Conservation (phyloP, 1,140 invertebrate genomes). For the Pomacea maculata region DNA sequence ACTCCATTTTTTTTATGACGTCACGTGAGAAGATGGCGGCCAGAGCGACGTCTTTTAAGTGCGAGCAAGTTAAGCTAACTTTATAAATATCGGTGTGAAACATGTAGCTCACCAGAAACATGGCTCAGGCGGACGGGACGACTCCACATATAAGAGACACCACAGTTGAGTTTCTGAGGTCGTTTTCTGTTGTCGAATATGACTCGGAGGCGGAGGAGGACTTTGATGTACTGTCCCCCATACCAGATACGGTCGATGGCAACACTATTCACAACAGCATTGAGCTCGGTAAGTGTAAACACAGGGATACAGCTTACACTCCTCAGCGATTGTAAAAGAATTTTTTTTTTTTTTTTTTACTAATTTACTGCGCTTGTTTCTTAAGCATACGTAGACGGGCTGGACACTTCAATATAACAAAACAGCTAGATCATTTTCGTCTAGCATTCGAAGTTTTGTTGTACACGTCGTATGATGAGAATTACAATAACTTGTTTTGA, state of each 20-base stretch:
- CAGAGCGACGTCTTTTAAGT: not conserved
- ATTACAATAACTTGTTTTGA: too few relatives aligned
- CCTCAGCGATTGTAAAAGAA: too few relatives aligned
- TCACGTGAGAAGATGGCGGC: slow-evolving; percentile 12
- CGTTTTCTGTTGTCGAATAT: slow-evolving; percentile 32
- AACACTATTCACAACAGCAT: not conserved
- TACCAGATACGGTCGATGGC: slow-evolving; percentile 20
- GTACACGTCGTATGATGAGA: too few relatives aligned
- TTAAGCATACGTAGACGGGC: too few relatives aligned
- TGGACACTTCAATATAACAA: too few relatives aligned
- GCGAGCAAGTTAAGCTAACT: not conserved
- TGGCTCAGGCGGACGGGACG: not conserved
- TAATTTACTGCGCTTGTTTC: too few relatives aligned
- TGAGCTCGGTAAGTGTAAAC: not conserved
- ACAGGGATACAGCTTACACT: not conserved
- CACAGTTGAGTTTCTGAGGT: slow-evolving; percentile 26
- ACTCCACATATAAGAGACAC: slow-evolving; percentile 17
- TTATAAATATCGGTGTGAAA: not conserved
- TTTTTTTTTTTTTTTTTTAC: too few relatives aligned
- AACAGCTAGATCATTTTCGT: too few relatives aligned
- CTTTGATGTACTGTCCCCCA: slow-evolving; percentile 28
- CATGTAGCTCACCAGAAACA: not conserved
- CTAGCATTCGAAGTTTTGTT: too few relatives aligned
- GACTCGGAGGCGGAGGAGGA: slow-evolving; percentile 24
- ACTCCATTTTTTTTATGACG: not conserved